Evolutionary conservation across 2,888 invertebrate species (phyloP), one percentile per base, ranked within the genome.

Genomic region (Autographa gamma): DNA sequence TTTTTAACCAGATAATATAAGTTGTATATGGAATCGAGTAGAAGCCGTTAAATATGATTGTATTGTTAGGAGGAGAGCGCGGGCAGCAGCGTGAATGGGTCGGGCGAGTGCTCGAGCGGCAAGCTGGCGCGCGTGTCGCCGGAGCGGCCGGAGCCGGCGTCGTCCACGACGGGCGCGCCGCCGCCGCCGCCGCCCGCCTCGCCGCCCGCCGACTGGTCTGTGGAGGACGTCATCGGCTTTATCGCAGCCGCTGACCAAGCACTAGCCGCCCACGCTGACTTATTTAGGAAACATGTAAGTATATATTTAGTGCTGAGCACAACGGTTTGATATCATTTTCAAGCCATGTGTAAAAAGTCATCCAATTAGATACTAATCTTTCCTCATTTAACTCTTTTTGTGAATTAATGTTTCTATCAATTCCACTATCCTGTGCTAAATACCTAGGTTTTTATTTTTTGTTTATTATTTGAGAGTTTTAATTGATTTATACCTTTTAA

Each of bases 141-240:
- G 68, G 97, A 97, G 93, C 96, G 97, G 71, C 89, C 93, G 63
- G 97, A 97, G 93, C 96, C 97, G 32, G 97, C 97, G 2, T 97
- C 97, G 4, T 97, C 97, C 0, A 97, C 97, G 0, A 97, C 97
- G 31, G 95, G 96, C 79, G 90, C 91, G 83, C 96, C 92, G 69
- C 94, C 94, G 31, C 88, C 96, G 71, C 91, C 95, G 56, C 87
- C 92, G 63, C 85, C 88, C 19, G 71, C 74, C 73, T 69, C 96
- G 48, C 96, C 96, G 67, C 98, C 98, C 32, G 96, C 97, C 31
- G 98, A 98, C 87, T 99, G 99, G 99, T 97, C 98, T 18, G 98
- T 99, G 32, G 99, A 99, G 88, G 98, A 99, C 90, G 99, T 99
- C 71, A 99, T 99, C 86, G 97, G 98, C 78, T 98, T 98, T 92